Percentiles rank a stretch among this genome's conserved stretches.
Conservation (phyloP, 2,113 vertebrate genomes). For the Gobius niger region DNA sequence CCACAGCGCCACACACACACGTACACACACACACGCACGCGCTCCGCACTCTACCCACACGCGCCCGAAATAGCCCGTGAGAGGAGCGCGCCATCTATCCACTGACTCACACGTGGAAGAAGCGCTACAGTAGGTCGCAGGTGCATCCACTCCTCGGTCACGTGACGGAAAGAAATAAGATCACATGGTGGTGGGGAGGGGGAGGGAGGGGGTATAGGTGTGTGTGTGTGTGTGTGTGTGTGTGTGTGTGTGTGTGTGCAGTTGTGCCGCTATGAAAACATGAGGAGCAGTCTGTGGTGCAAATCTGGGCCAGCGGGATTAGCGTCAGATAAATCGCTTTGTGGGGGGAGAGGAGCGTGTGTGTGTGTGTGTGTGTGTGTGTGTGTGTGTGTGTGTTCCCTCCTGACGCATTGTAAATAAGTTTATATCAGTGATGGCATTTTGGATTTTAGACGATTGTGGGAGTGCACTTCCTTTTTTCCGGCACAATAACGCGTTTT, state of each 20-base stretch:
- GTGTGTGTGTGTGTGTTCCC: slow-evolving; percentile 19
- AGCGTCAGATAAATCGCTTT: slow-evolving; percentile 64
- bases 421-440: neutral
- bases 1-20: slow-evolving; percentile 4
- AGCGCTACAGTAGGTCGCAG: slow-evolving; percentile 57
- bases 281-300: slow-evolving; percentile 60
- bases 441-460: neutral
- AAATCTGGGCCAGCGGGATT: slow-evolving; percentile 77
- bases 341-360: slow-evolving; percentile 18
- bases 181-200: slow-evolving; percentile 29
- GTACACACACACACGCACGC: neutral
- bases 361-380: no score
- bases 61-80: slow-evolving; percentile 22
- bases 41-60: slow-evolving; percentile 23
- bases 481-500: neutral
- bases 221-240: neutral
- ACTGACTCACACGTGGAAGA: slow-evolving; percentile 44
- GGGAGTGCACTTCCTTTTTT: neutral
- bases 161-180: slow-evolving; percentile 26
- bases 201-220: neutral
- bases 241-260: slow-evolving; percentile 11
- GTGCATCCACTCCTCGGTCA: slow-evolving; percentile 46
- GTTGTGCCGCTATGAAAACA: slow-evolving; percentile 48
- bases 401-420: slow-evolving; percentile 43
- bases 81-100: slow-evolving; percentile 11